Conservation (phyloP, 2,113 vertebrate species). For the Diphyllodes magnificus region DNA sequence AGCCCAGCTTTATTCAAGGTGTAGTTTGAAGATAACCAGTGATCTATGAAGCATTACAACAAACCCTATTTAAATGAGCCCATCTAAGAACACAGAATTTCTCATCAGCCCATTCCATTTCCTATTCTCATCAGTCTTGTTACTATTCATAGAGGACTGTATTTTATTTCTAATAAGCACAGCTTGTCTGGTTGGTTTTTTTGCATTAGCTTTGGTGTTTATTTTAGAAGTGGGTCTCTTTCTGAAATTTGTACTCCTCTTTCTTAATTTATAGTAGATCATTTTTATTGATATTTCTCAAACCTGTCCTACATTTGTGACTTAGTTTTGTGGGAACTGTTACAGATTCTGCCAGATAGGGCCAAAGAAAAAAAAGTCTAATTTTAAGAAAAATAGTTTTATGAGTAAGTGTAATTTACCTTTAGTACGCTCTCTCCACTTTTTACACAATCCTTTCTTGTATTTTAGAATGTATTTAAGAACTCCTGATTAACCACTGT, state of each 20-base stretch:
- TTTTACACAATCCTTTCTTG: neutral
- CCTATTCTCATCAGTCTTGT: neutral
- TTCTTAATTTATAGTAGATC: neutral
- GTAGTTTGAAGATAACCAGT: neutral
- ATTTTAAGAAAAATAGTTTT: neutral
- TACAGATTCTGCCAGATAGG: neutral
- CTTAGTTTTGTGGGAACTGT: neutral
- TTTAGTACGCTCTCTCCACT: neutral
- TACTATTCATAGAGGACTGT: neutral
- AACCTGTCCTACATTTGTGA: neutral
- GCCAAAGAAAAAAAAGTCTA: neutral
- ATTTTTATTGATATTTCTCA: neutral
- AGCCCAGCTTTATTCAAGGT: neutral
- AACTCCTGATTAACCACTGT: neutral
- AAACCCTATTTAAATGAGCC: neutral
- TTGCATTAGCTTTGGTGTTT: neutral
- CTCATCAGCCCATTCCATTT: neutral
- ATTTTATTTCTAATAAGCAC: neutral
- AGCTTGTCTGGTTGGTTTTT: neutral
- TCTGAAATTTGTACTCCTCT: neutral
- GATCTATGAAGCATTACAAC: neutral
- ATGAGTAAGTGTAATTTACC: neutral
- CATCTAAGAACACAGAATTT: neutral
- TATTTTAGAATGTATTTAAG: neutral
- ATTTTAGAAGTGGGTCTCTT: neutral